Evolutionary conservation across 1,140 invertebrate species (phyloP).

Genomic region (Drosophila obscura): DNA sequence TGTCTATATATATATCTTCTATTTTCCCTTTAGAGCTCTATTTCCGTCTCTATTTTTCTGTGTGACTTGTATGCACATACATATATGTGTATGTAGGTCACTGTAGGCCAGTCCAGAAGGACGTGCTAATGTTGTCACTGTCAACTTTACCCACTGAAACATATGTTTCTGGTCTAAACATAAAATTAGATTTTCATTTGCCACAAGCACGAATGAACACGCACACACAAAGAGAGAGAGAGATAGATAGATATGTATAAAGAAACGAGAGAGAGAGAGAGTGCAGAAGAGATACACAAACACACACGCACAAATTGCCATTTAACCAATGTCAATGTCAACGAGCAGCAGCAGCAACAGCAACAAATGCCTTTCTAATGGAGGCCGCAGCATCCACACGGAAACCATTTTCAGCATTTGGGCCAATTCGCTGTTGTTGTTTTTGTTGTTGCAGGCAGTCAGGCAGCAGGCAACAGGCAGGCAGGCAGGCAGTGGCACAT

Average conservation of each 20-base stretch:
- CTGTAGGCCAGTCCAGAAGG: slow-evolving; percentile 47
- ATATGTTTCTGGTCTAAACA: slow-evolving; percentile 48
- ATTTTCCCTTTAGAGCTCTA: too few species aligned
- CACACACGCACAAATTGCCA: slow-evolving; percentile 71
- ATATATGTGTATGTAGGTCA: slow-evolving; percentile 34
- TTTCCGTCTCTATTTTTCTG: background rate
- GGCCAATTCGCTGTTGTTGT: slow-evolving; percentile 33
- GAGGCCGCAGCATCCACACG: slow-evolving; percentile 71
- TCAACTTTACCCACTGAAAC: slow-evolving; percentile 73
- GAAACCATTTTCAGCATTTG: slow-evolving; percentile 71
- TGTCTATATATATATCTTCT: too few species aligned
- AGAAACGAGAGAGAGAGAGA: too few species aligned
- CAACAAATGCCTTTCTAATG: slow-evolving; percentile 77
- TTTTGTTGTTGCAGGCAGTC: slow-evolving; percentile 1
- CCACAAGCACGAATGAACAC: slow-evolving; percentile 10
- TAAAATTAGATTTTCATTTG: slow-evolving; percentile 70
- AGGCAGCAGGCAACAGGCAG: slow-evolving; percentile 26
- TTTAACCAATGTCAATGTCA: slow-evolving; percentile 79
- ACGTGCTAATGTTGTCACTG: slow-evolving; percentile 48
- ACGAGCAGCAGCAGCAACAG: slow-evolving; percentile 41
- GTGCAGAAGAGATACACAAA: slow-evolving; percentile 6
- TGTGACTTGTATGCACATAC: background rate
- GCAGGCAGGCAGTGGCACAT: slow-evolving; percentile 40
- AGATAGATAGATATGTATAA: background rate
- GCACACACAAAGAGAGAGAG: slow-evolving; percentile 6